phyloP scores from a whole-genome alignment of 2,888 invertebrate genomes.

The Quadriops clusia region DNA sequence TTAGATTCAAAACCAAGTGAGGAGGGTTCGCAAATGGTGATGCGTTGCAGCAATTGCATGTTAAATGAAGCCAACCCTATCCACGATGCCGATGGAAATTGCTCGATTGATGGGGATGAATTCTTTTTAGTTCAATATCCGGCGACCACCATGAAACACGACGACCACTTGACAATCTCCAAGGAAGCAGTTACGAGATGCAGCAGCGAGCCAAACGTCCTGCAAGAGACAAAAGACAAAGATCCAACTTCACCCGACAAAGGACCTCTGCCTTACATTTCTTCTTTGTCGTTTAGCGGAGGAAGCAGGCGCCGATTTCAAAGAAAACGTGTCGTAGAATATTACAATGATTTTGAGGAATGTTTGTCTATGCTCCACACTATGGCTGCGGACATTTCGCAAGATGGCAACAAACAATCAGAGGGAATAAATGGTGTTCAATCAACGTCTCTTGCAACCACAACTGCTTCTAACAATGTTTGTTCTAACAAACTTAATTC shows the following conservation, averaged over 20 bases:
- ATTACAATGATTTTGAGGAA: slow-evolving; percentile 52
- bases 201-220: slow-evolving; percentile 30
- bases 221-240: slow-evolving; percentile 17
- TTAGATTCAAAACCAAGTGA: slow-evolving; percentile 26
- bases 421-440: no score
- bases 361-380: slow-evolving; percentile 40
- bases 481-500: no score
- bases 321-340: slow-evolving; percentile 39
- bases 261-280: no score
- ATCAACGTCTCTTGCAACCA: no score
- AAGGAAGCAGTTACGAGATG: slow-evolving; percentile 24
- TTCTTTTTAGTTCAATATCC: slow-evolving; percentile 35
- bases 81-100: slow-evolving; percentile 23
- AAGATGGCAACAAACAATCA: no score
- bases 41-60: slow-evolving; percentile 3
- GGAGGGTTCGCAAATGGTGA: slow-evolving; percentile 20
- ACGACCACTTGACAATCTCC: slow-evolving; percentile 13
- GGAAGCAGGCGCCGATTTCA: no score
- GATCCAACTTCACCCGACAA: slow-evolving; percentile 8
- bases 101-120: slow-evolving; percentile 28
- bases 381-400: slow-evolving; percentile 8
- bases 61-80: no score
- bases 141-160: slow-evolving; percentile 15
- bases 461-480: no score
- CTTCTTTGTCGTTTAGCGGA: no score